Conservation (phyloP, 2,797 vertebrate species). For the Oreortyx pictus region DNA sequence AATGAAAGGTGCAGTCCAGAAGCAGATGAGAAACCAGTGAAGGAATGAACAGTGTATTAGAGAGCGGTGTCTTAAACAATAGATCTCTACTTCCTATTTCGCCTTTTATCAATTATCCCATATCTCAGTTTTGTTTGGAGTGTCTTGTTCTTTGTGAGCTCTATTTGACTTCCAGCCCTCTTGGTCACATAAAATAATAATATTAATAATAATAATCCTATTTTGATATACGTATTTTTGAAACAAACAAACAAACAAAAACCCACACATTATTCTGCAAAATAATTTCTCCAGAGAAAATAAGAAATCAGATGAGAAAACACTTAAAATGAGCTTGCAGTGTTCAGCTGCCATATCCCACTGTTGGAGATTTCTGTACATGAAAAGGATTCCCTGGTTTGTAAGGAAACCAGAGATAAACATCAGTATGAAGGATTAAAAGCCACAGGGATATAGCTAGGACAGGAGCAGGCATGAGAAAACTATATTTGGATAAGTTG, state of each 20-base stretch:
- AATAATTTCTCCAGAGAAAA: slow-evolving; percentile 38
- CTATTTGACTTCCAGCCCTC: background rate
- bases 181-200: background rate
- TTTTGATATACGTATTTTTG: background rate
- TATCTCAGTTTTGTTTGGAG: background rate
- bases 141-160: background rate
- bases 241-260: background rate
- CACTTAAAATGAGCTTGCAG: slow-evolving; percentile 28
- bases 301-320: slow-evolving; percentile 47
- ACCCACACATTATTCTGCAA: background rate
- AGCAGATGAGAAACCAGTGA: background rate
- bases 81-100: background rate
- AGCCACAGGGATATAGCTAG: background rate
- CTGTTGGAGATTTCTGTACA: slow-evolving; percentile 21
- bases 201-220: background rate
- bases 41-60: background rate
- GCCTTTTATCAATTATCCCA: background rate
- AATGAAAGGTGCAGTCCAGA: background rate
- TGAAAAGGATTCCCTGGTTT: slow-evolving; percentile 13
- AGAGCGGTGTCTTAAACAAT: background rate
- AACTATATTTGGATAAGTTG: background rate
- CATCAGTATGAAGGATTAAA: slow-evolving; percentile 7
- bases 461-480: background rate
- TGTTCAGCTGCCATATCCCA: background rate
- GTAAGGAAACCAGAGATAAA: background rate